Conservation (phyloP, 2,888 invertebrate species). For the Hydrotaea cyrtoneurina region DNA sequence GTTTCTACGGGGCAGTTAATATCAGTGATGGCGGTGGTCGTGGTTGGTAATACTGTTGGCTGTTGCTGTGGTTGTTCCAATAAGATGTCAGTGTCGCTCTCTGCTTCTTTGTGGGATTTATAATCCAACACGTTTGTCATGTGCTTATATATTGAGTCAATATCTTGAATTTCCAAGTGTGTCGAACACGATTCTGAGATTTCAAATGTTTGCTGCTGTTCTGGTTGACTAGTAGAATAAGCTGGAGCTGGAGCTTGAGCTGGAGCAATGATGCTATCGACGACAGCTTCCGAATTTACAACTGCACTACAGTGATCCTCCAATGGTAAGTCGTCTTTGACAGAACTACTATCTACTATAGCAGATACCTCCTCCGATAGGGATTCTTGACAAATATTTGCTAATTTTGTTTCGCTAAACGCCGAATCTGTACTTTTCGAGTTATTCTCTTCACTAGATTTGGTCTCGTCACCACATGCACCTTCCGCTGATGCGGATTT, state of each 20-base stretch:
- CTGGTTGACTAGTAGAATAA: neutral
- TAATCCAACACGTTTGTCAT: neutral
- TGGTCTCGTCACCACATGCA: neutral
- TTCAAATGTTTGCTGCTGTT: neutral
- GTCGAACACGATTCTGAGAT: neutral
- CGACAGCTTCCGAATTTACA: neutral
- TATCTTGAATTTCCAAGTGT: neutral
- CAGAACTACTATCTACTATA: too few species aligned
- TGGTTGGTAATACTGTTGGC: conserved; percentile 36
- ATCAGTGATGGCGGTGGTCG: neutral
- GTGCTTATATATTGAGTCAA: neutral
- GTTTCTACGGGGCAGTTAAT: neutral
- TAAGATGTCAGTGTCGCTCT: neutral
- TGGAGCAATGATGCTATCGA: neutral
- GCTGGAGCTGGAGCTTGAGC: neutral
- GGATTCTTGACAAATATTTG: too few species aligned
- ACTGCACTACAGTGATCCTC: too few species aligned
- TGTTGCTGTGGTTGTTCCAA: conserved; percentile 26
- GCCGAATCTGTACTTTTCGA: too few species aligned
- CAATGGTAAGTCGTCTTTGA: too few species aligned
- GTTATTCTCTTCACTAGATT: too few species aligned
- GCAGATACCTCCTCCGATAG: neutral
- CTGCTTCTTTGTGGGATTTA: neutral
- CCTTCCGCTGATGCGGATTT: neutral
- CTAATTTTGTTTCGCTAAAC: too few species aligned